Conservation (phyloP, 1,140 invertebrate genomes). For the Heterodera schachtii region DNA sequence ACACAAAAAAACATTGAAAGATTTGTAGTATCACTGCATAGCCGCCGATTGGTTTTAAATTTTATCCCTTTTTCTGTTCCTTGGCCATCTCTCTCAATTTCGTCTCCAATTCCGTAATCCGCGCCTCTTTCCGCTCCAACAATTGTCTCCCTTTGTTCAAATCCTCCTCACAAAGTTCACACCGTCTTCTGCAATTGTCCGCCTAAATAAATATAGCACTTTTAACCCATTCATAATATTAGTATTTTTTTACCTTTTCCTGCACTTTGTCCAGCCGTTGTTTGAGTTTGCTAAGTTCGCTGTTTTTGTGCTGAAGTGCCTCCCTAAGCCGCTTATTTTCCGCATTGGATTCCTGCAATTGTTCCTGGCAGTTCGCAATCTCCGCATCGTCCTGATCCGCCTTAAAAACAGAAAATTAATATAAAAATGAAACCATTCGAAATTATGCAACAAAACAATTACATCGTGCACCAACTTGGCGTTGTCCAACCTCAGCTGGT, state of each 20-base stretch:
- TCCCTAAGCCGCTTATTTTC: background rate
- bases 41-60: too few relatives aligned
- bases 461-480: slow-evolving; percentile 9
- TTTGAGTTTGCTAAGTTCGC: background rate
- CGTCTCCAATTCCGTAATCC: background rate
- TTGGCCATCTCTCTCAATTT: background rate
- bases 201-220: background rate
- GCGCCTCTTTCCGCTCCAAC: background rate
- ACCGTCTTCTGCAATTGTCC: background rate
- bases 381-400: slow-evolving; percentile 2
- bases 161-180: background rate
- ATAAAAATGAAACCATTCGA: background rate
- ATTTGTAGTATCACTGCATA: too few relatives aligned
- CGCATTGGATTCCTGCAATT: slow-evolving; percentile 3
- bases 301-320: background rate
- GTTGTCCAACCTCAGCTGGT: slow-evolving; percentile 1
- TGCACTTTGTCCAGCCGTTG: background rate
- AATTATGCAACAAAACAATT: background rate
- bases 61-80: too few relatives aligned
- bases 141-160: background rate
- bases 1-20: too few relatives aligned
- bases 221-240: background rate
- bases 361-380: background rate
- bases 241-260: background rate
- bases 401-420: background rate